Percentiles rank a stretch among this genome's conserved stretches.
phyloP scores from a whole-genome alignment of 2,888 invertebrate species.

The Nematopogon swammerdamellus region DNA sequence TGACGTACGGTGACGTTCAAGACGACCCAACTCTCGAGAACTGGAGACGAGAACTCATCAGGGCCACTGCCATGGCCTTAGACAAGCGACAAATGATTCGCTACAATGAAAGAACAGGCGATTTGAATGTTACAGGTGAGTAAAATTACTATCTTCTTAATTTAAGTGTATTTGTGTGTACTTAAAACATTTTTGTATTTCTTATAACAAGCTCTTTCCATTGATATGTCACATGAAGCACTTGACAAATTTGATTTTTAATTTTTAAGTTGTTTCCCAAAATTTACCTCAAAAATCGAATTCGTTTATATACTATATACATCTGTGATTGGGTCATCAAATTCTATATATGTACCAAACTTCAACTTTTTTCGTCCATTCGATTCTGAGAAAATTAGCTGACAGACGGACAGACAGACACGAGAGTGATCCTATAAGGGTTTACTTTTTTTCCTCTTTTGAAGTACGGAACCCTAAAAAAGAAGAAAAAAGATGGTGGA shows the following conservation, averaged over 20 bases:
- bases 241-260: no score
- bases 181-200: no score
- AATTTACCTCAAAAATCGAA: no score
- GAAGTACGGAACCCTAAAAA: no score
- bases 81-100: slow-evolving; percentile 95
- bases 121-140: slow-evolving; percentile 67
- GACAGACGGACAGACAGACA: no score
- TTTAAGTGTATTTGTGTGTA: neutral
- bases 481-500: neutral
- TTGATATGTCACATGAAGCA: no score
- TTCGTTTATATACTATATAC: neutral
- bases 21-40: slow-evolving; percentile 78
- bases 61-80: slow-evolving; percentile 75
- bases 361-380: no score
- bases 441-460: no score
- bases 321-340: neutral
- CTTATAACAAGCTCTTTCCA: no score
- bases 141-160: slow-evolving; percentile 1
- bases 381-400: neutral
- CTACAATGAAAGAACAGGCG: slow-evolving; percentile 80
- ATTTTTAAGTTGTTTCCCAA: no score
- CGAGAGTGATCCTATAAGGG: no score
- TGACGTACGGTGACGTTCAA: slow-evolving; percentile 59
- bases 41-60: slow-evolving; percentile 75
- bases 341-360: neutral